Percentiles rank a stretch among this genome's conserved stretches.
Conservation (phyloP, 2,113 vertebrate species). For the Puntigrus tetrazona region DNA sequence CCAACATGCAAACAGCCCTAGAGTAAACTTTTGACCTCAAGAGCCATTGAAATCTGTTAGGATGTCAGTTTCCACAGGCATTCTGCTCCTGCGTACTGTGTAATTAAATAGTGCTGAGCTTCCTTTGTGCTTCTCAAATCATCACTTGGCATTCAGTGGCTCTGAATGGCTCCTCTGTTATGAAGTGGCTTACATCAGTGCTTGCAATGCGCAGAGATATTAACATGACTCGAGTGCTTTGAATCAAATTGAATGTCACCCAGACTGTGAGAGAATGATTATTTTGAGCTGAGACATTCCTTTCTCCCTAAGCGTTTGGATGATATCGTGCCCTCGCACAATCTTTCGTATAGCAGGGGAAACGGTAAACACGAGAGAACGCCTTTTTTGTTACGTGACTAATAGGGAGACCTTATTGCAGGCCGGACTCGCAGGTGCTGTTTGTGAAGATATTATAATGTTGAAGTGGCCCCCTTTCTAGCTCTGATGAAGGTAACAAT, state of each 20-base stretch:
- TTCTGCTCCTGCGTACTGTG: conserved; percentile 10
- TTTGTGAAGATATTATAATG: conserved; percentile 6
- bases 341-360: conserved; percentile 7
- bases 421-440: neutral
- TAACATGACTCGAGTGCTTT: conserved; percentile 58
- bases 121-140: conserved; percentile 36
- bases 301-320: neutral
- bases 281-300: conserved; percentile 29
- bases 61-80: conserved; percentile 1
- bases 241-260: conserved; percentile 66
- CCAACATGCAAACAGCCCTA: conserved; percentile 27
- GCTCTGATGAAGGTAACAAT: neutral
- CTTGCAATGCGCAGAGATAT: conserved; percentile 52
- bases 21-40: conserved; percentile 55
- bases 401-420: neutral
- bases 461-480: neutral
- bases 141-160: conserved; percentile 40
- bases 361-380: neutral
- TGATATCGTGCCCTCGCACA: neutral
- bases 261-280: conserved; percentile 36
- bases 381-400: neutral
- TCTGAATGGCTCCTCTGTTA: conserved; percentile 34
- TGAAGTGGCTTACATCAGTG: conserved; percentile 49
- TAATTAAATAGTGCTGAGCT: conserved; percentile 24
- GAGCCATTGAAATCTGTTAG: conserved; percentile 39